A percentile compares a stretch with the other conserved stretches of the same genome.
phyloP scores from a whole-genome alignment of 1,140 invertebrate species.

The Cydia fagiglandana region DNA sequence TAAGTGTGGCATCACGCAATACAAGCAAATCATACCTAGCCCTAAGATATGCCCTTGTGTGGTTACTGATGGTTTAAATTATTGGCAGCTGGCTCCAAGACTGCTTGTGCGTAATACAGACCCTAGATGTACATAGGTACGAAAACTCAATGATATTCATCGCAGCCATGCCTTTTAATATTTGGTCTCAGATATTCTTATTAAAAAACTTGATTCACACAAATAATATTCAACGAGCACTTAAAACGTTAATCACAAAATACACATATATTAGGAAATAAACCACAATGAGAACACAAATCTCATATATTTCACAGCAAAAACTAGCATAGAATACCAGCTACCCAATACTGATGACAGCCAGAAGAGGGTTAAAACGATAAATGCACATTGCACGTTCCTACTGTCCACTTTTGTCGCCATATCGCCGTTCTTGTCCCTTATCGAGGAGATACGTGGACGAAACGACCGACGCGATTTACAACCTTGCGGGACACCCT shows the following conservation, averaged over 20 bases:
- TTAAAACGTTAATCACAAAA: too few species aligned
- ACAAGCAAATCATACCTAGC: not conserved
- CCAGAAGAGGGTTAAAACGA: not conserved
- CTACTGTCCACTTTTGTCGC: not conserved
- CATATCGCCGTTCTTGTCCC: not conserved
- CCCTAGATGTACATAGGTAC: not conserved
- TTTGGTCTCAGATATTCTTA: too few species aligned
- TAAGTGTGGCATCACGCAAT: not conserved
- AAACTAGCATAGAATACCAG: not conserved
- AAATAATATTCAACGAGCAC: too few species aligned
- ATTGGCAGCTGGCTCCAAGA: not conserved
- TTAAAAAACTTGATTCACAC: too few species aligned
- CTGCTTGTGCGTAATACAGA: not conserved
- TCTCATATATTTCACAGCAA: not conserved
- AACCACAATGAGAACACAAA: not conserved
- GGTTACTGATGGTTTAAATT: not conserved
- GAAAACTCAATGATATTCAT: not conserved
- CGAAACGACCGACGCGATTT: slow-evolving; percentile 5
- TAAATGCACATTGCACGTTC: slow-evolving; percentile 13
- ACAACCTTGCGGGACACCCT: slow-evolving; percentile 10
- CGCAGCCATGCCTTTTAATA: too few species aligned
- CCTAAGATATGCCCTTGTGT: not conserved
- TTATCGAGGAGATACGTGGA: slow-evolving; percentile 2
- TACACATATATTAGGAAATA: not conserved
- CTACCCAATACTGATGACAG: not conserved